Conservation (phyloP, 2,888 invertebrate genomes). For the Ctenicera cuprea region DNA sequence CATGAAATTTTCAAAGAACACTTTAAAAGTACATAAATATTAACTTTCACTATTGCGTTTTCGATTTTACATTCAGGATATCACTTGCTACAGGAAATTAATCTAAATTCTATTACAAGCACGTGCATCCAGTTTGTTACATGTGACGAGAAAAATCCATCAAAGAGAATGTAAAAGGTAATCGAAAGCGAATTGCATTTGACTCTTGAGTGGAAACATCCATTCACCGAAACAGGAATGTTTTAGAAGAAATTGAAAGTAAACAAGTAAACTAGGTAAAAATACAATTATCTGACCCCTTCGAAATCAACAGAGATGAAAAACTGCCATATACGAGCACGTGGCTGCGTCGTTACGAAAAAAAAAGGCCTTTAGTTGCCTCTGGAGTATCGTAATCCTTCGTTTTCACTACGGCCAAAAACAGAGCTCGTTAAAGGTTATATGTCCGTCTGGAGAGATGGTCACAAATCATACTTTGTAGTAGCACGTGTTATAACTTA, state of each 20-base stretch:
- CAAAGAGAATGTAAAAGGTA: too few species aligned
- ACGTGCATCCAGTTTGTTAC: background rate
- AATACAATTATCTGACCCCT: slow-evolving; percentile 1
- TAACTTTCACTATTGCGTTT: too few species aligned
- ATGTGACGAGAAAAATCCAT: background rate
- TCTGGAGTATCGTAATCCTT: slow-evolving; percentile 18
- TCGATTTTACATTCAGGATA: background rate
- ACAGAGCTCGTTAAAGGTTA: slow-evolving; percentile 13
- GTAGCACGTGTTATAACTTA: background rate
- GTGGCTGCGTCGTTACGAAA: background rate
- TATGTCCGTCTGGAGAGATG: slow-evolving; percentile 19
- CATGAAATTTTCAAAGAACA: too few species aligned
- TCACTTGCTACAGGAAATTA: background rate
- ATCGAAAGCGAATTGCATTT: background rate
- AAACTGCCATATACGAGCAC: background rate
- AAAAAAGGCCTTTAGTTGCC: background rate
- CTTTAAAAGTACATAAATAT: too few species aligned
- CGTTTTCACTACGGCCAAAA: slow-evolving; percentile 6
- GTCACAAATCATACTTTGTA: slow-evolving; percentile 12
- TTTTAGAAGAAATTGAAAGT: slow-evolving; percentile 9
- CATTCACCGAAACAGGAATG: background rate
- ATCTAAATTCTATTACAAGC: background rate
- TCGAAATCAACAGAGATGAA: background rate
- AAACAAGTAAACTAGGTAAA: background rate
- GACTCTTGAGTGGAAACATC: background rate